Conservation (phyloP, 2,888 invertebrate species). For the Drosophila demipolita region DNA sequence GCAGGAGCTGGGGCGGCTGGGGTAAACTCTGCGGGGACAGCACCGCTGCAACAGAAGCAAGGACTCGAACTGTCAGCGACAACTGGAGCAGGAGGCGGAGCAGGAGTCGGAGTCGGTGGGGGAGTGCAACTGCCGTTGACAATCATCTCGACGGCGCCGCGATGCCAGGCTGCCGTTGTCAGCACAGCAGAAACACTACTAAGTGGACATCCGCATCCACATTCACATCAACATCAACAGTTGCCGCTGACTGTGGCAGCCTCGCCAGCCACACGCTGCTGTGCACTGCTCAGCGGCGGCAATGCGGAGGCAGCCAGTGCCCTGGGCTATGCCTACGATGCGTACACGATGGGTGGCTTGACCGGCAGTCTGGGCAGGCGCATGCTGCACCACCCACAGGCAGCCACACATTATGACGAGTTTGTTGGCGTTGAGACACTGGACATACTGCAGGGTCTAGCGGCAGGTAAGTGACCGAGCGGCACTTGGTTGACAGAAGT, state of each 20-base stretch:
- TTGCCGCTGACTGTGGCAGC: conserved; percentile 65
- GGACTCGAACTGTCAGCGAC: conserved; percentile 64
- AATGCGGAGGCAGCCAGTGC: conserved; percentile 55
- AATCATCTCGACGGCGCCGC: conserved; percentile 83
- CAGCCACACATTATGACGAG: conserved; percentile 70
- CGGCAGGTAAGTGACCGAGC: conserved; percentile 79
- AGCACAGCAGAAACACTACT: conserved; percentile 77
- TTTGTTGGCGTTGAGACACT: conserved; percentile 84
- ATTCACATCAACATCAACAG: conserved; percentile 35
- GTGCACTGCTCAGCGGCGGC: conserved; percentile 77
- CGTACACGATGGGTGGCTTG: conserved; percentile 71
- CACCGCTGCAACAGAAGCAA: conserved; percentile 64
- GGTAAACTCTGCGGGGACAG: conserved; percentile 37
- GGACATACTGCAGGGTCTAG: conserved; percentile 84
- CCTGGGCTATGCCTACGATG: conserved; percentile 75
- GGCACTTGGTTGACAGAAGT: background rate
- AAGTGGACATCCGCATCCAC: conserved; percentile 39
- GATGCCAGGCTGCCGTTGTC: conserved; percentile 74
- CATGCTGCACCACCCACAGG: conserved; percentile 68
- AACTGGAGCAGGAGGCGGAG: conserved; percentile 30
- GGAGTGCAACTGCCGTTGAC: conserved; percentile 82
- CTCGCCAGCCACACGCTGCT: conserved; percentile 82
- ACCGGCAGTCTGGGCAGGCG: conserved; percentile 77
- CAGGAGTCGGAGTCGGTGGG: conserved; percentile 26
- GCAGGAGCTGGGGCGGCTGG: conserved; percentile 25